Conservation (phyloP, 1,140 invertebrate genomes). For the Trichonephila inaurata region DNA sequence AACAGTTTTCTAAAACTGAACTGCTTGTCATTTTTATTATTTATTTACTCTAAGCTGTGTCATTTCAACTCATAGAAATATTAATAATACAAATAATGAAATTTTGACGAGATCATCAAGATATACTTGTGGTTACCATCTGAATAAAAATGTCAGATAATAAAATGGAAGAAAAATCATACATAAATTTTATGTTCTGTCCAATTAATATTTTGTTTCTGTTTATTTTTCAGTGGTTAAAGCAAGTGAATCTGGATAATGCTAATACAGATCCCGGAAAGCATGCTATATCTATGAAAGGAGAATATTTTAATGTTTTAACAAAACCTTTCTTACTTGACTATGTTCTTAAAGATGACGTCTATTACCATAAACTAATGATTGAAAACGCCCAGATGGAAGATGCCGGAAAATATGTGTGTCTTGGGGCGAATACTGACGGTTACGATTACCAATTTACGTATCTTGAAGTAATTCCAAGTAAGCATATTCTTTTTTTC, state of each 20-base stretch:
- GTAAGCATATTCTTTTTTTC: constrained; percentile 73
- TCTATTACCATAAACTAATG: constrained; percentile 78
- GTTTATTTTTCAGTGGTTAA: constrained; percentile 75
- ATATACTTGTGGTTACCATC: too few relatives aligned
- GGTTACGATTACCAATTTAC: constrained; percentile 79
- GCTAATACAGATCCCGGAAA: background rate
- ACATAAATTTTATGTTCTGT: too few relatives aligned
- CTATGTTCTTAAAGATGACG: constrained; percentile 72
- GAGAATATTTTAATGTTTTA: constrained; percentile 73
- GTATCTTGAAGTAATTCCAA: constrained; percentile 77
- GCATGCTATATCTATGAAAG: constrained; percentile 58
- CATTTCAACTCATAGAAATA: too few relatives aligned
- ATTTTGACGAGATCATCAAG: too few relatives aligned
- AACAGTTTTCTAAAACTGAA: too few relatives aligned
- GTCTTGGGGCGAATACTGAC: constrained; percentile 79
- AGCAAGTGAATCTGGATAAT: constrained; percentile 50
- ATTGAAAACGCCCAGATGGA: constrained; percentile 75
- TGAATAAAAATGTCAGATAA: too few relatives aligned
- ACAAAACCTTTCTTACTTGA: constrained; percentile 48
- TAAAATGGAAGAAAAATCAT: too few relatives aligned
- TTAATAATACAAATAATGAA: too few relatives aligned
- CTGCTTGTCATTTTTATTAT: too few relatives aligned
- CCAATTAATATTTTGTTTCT: too few relatives aligned
- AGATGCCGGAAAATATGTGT: constrained; percentile 79
- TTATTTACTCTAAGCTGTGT: too few relatives aligned